phyloP scores from a whole-genome alignment of 2,797 vertebrate genomes.

The Propithecus perrieri region DNA sequence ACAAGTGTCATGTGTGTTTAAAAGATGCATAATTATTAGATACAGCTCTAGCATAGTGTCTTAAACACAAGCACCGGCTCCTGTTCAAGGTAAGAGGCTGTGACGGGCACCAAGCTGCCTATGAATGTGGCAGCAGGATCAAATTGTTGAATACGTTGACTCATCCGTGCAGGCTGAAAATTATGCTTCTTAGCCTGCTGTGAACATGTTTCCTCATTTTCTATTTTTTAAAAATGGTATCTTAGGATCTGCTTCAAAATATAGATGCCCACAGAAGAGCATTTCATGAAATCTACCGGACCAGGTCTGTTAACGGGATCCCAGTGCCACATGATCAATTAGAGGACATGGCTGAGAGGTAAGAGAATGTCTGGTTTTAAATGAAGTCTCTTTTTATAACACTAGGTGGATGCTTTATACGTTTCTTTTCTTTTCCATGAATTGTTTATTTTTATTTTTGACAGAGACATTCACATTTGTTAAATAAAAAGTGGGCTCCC shows the following conservation, averaged over 20 bases:
- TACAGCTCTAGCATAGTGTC: slow-evolving; percentile 58
- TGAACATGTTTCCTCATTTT: slow-evolving; percentile 78
- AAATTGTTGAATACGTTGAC: slow-evolving; percentile 84
- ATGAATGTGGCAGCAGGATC: slow-evolving; percentile 75
- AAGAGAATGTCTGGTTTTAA: slow-evolving; percentile 72
- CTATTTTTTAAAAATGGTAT: slow-evolving; percentile 61
- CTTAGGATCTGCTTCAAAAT: slow-evolving; percentile 95
- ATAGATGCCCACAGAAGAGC: slow-evolving; percentile 94
- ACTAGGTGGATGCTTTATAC: slow-evolving; percentile 38
- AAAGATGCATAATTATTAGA: slow-evolving; percentile 73
- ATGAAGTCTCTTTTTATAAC: slow-evolving; percentile 33
- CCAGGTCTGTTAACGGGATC: slow-evolving; percentile 95
- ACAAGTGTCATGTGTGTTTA: slow-evolving; percentile 74
- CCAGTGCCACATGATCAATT: slow-evolving; percentile 96
- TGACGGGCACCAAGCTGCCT: slow-evolving; percentile 63
- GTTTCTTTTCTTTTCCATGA: slow-evolving; percentile 51
- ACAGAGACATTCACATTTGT: slow-evolving; percentile 20
- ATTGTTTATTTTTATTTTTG: background rate
- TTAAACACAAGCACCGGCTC: slow-evolving; percentile 50
- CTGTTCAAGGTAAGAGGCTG: slow-evolving; percentile 58
- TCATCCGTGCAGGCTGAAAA: slow-evolving; percentile 84
- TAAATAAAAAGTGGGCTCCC: slow-evolving; percentile 16
- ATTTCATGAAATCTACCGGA: slow-evolving; percentile 96
- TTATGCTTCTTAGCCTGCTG: slow-evolving; percentile 83
- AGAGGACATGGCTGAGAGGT: slow-evolving; percentile 98